Evolutionary conservation across 2,113 vertebrate genomes (phyloP), one percentile per base, ranked within the genome.

Genomic region (Syngnathus floridae): DNA sequence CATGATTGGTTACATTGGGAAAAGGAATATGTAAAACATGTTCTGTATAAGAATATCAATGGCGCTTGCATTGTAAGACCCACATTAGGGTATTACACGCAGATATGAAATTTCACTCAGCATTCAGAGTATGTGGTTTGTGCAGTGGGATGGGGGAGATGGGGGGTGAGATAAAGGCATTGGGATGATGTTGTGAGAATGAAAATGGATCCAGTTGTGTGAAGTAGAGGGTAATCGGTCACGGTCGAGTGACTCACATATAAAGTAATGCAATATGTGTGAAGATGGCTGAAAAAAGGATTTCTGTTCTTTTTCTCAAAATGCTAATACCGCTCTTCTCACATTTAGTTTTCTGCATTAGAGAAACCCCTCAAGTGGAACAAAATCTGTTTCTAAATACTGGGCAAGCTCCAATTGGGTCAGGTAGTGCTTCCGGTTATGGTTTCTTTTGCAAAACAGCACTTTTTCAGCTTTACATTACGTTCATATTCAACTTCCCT

Each of bases 181-280:
- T 40, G 43, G 56, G 54, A 70, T 13, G 7, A 69, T 65, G 62
- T 56, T 52, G 66, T 57, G 67, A 70, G 75, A 75, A 38, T 78
- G 72, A 74, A 83, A 77, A 76, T 69, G 66, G 65, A 76, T 73
- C 70, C 40, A 48, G 46, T n/a, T 13, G 59, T 58, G 78, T 67
- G 75, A 75, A 57, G 65, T 65, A 35, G 62, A 74, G 68, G 46
- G 71, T 66, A 60, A 76, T 62, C 22, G 62, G 72, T 70, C 70
- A 70, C 70, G 67, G 71, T 76, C 74, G 78, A 71, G 67, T 65
- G 70, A 77, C 54, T 59, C 14, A 19, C 26, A 62, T 9, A 43
- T 0, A 54, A 38, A 63, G 59, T 40, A 45, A 46, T 22, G 62
- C 7, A 38, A 21, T 62, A 61, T 57, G 51, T 38, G 62, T 43